phyloP scores from a whole-genome alignment of 2,888 invertebrate species.

The Ichneumon xanthorius region DNA sequence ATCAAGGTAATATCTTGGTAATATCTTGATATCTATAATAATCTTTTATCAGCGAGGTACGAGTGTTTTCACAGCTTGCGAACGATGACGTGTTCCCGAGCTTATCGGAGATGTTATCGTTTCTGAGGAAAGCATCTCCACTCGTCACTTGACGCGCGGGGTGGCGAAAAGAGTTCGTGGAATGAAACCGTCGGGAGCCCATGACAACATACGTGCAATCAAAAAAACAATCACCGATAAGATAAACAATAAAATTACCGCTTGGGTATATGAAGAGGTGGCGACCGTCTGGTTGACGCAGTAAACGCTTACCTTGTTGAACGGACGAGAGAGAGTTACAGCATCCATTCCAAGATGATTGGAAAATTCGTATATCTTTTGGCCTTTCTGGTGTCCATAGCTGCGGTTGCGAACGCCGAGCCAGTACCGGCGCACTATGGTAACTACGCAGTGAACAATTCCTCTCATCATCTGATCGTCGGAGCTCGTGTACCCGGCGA shows the following conservation, averaged over 20 bases:
- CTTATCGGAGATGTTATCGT: not conserved
- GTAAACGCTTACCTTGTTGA: not conserved
- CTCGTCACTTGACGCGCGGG: not conserved
- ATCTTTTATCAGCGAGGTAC: not conserved
- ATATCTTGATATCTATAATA: too few species aligned
- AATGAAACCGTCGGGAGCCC: not conserved
- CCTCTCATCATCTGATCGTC: constrained; percentile 74
- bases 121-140: not conserved
- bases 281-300: not conserved
- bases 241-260: not conserved
- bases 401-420: not conserved
- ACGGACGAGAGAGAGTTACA: not conserved
- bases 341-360: not conserved
- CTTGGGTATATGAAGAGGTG: not conserved
- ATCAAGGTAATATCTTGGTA: not conserved
- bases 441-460: constrained; percentile 3
- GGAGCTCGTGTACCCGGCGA: constrained; percentile 75
- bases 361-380: not conserved
- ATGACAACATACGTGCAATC: not conserved
- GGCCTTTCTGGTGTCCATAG: not conserved
- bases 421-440: not conserved
- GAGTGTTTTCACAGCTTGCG: not conserved
- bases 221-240: not conserved
- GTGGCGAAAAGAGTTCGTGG: not conserved
- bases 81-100: not conserved